Base-by-base conservation (phyloP, 2,888 invertebrate species). In the Calephelis perditalis region DNA sequence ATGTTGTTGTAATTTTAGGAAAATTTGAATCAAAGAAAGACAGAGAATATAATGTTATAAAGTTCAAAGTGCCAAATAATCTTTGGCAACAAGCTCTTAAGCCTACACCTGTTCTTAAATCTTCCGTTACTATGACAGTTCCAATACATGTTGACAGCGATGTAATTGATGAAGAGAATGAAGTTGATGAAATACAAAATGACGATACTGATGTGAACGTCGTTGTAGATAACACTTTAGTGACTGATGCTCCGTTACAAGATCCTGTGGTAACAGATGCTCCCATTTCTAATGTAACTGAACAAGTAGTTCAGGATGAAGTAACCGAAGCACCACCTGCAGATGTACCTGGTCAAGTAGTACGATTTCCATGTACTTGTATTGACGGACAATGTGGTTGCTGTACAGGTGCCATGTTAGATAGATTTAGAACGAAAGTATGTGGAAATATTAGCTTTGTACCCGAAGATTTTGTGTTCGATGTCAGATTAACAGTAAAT, bases 401-500 rank as follows among this genome's bases (percentile, higher is more conserved):
- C 71, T 95, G 95, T 71, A 94, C 94, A 2, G 93, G 93, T 12
- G 86, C 93, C 60, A 80, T 95, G 57, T 78, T 94, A 69, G 91
- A 93, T 62, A 83, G 92, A 49, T 92, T 94, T 70, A 92, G 92
- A 66, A 94, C 95, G 86, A 95, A 94, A 74, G 94, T 94, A 26
- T 96, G 96, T 78, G 93, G 95, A 52, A 96, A 96, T 74, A 89
- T 96, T 36, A 92, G 93, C 10, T 96, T 96, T 75, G 91, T 94
- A 26, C 95, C 96, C 0, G 96, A 96, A 70, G 96, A 96, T 68
- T 96, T 96, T 77, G 93, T 95, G 40, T 94, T 96, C 75, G 95
- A 95, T 64, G 91, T 96, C 36, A 93, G 92, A 68, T 85, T 96
- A 78, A 91, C 91, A 59, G 92, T 96, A 72, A 96, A 96, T 71